A percentile compares a stretch with the other conserved stretches of the same genome.
These are phyloP conservation scores for Patella depressa DNA, from an alignment of 2,888 invertebrate species.

Conservation along the genomic window DNA sequence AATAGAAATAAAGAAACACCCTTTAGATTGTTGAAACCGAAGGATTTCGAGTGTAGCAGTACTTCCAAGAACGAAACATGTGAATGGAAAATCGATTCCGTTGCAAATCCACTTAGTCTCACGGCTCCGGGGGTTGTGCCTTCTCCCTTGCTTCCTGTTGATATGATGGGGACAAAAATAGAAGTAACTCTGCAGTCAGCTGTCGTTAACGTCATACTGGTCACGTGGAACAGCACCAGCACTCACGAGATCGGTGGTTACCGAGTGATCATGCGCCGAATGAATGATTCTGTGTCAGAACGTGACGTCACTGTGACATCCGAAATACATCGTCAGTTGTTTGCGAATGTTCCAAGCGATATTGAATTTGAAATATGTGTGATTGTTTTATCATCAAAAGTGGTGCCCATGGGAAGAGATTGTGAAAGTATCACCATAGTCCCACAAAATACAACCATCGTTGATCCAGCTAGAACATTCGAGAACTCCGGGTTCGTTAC, in stretches of 20 bases:
- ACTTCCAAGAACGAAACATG: conserved; percentile 14
- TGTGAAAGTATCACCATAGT: conserved; percentile 17
- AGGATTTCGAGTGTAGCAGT: conserved; percentile 18
- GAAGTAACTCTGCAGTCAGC: conserved; percentile 17
- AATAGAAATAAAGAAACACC: conserved; percentile 7
- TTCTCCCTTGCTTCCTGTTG: conserved; percentile 26
- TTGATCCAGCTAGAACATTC: not conserved
- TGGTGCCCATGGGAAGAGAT: conserved; percentile 27
- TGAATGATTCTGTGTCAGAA: conserved; percentile 27
- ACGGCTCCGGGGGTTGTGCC: conserved; percentile 15
- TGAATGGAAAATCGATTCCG: conserved; percentile 19
- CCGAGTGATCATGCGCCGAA: conserved; percentile 22
- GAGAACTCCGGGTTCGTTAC: conserved; percentile 20
- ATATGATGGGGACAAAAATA: conserved; percentile 21
- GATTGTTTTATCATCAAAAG: conserved; percentile 24
- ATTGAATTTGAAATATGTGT: conserved; percentile 29
- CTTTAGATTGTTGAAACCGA: conserved; percentile 20
- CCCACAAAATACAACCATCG: not conserved
- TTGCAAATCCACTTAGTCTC: conserved; percentile 10
- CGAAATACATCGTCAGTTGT: conserved; percentile 23
- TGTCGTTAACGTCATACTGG: conserved; percentile 17
- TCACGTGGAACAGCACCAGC: conserved; percentile 26
- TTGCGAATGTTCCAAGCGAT: conserved; percentile 19
- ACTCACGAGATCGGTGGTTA: conserved; percentile 22
- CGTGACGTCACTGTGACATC: conserved; percentile 24